Conservation (phyloP, 2,113 vertebrate genomes). For the Dascyllus trimaculatus region DNA sequence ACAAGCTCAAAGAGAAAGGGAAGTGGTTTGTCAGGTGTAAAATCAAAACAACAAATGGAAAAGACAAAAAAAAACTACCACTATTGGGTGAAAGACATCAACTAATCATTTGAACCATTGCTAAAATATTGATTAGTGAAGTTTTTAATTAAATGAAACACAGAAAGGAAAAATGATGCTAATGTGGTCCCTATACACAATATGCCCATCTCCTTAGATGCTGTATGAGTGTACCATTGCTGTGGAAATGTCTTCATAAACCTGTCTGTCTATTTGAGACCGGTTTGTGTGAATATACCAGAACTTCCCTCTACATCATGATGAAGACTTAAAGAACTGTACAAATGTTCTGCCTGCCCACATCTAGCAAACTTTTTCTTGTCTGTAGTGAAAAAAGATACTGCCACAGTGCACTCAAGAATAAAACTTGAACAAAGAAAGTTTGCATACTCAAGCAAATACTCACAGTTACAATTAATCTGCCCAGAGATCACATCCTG, state of each 20-base stretch:
- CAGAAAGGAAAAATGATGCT: not conserved
- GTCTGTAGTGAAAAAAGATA: constrained; percentile 9
- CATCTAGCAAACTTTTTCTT: constrained; percentile 8
- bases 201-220: no score
- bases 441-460: constrained; percentile 67
- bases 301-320: no score
- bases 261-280: no score
- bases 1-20: not conserved
- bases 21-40: not conserved
- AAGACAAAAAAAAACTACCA: no score
- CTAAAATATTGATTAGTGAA: not conserved
- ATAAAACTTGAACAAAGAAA: constrained; percentile 63
- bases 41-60: no score
- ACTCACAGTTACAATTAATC: constrained; percentile 80
- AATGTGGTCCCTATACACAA: not conserved
- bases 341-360: no score
- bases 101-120: not conserved
- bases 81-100: no score
- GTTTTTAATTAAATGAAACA: not conserved
- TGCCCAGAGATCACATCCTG: constrained; percentile 81
- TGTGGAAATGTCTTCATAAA: not conserved
- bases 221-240: not conserved
- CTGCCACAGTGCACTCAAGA: constrained; percentile 11
- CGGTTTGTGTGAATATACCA: no score
- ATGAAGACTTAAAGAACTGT: no score